Evolutionary conservation across 2,888 invertebrate genomes (phyloP).

Genomic region (Trissoscelio sp.): DNA sequence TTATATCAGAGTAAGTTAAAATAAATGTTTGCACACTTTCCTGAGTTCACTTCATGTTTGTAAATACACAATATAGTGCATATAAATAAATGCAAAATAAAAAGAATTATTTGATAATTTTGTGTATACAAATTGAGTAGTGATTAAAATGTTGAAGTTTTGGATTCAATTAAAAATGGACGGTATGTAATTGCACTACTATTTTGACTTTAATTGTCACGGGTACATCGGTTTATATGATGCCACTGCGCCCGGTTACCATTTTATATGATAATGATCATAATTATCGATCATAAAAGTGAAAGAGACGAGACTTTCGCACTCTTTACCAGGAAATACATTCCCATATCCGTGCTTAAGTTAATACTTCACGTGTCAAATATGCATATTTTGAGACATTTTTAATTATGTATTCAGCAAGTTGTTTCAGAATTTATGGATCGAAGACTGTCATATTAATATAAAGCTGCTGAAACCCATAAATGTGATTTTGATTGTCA

Average conservation of each 20-base stretch:
- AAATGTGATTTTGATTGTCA: conserved; percentile 2
- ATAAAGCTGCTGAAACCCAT: background rate
- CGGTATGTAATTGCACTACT: conserved; percentile 14
- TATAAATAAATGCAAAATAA: too few relatives aligned
- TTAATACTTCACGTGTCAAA: conserved; percentile 43
- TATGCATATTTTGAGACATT: conserved; percentile 45
- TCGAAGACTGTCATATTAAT: conserved; percentile 11
- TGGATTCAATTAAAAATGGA: conserved; percentile 16
- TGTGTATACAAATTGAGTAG: too few relatives aligned
- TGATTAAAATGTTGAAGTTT: conserved; percentile 14
- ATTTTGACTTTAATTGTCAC: conserved; percentile 37
- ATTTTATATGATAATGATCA: conserved; percentile 64
- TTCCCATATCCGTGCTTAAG: conserved; percentile 10
- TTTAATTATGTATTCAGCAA: conserved; percentile 44
- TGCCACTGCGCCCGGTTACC: conserved; percentile 25
- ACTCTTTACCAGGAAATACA: conserved; percentile 54
- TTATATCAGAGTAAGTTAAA: too few relatives aligned
- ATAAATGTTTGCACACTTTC: too few relatives aligned
- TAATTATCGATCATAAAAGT: conserved; percentile 68
- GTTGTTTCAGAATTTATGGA: conserved; percentile 22
- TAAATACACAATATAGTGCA: too few relatives aligned
- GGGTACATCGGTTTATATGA: conserved; percentile 16
- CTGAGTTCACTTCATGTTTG: too few relatives aligned
- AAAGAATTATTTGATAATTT: too few relatives aligned
- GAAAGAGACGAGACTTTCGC: conserved; percentile 63